Evolutionary conservation across 2,888 invertebrate species (phyloP), one percentile per base, ranked within the genome.

Genomic region (Eledone cirrhosa): DNA sequence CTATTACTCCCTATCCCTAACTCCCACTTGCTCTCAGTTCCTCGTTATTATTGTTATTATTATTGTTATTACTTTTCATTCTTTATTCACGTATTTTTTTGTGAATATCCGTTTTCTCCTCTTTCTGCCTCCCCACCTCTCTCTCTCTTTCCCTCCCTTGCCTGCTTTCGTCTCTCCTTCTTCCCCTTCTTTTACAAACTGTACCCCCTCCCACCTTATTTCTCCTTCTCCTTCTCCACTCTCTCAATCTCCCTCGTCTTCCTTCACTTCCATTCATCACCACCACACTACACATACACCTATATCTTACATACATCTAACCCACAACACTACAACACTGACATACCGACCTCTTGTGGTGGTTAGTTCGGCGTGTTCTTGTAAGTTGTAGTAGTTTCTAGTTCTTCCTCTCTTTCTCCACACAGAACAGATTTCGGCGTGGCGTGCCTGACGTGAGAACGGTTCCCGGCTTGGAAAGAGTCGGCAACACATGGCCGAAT

Each of bases 401-500:
- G 27, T 31, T 31, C 5, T 4, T 27, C 19, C 33, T 2, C 19
- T 7, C n/a, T 69, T n/a, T 33, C 14, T n/a, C 69, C 29, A 13
- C 24, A 33, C 31, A 67, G 41, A 33, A n/a, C 27, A 67, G 27
- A 67, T 31, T 22, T 33, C 22, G 16, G 33, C 69, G 7, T 31
- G 69, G 69, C 31, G 22, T 41, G 33, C 33, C 41, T 11, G 19
- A 69, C 16, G 69, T 27, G 69, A 69, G 69, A 41, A 22, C 22
- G 69, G 69, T 41, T 29, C 16, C 69, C 22, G 31, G 22, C 22
- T n/a, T 31, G 41, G 22, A 69, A 31, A 22, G 11, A 41, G 69
- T 31, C 31, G 69, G 69, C 69, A 41, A 41, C 33, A 8, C 31
- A 69, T 69, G 69, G 69, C 69, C 33, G 69, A 69, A 22, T 33